Percentiles rank a stretch among this genome's conserved stretches.
These are phyloP conservation scores for Nymphalis urticae DNA, from an alignment of 2,888 invertebrate genomes.

Conservation along the genomic window DNA sequence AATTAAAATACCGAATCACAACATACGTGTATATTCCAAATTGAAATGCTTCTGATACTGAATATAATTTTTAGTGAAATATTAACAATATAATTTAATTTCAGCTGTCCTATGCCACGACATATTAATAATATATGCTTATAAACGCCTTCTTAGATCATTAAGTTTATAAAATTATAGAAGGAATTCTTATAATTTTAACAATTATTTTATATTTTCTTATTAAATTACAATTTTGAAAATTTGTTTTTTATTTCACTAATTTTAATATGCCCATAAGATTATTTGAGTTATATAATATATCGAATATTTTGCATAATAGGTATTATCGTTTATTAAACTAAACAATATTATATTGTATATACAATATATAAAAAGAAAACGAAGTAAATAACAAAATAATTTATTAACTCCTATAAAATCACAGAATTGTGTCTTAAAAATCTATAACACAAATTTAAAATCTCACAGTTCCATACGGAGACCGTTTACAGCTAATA, in stretches of 20 bases:
- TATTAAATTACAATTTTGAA: too few relatives aligned
- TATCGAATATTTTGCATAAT: too few relatives aligned
- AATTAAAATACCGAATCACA: too few relatives aligned
- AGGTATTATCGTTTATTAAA: too few relatives aligned
- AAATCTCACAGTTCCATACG: constrained; percentile 38
- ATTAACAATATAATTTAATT: constrained; percentile 31
- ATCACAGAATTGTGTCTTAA: constrained; percentile 2
- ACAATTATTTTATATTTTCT: too few relatives aligned
- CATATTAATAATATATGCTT: constrained; percentile 47
- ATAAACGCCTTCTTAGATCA: constrained; percentile 40
- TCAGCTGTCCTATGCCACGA: constrained; percentile 53
- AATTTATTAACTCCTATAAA: background rate
- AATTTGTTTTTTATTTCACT: too few relatives aligned
- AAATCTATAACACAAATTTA: constrained; percentile 1
- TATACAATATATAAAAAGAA: background rate
- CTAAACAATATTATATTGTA: background rate
- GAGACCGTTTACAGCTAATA: constrained; percentile 47
- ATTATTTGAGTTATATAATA: too few relatives aligned
- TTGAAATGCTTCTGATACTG: background rate
- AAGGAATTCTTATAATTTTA: background rate
- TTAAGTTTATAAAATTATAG: constrained; percentile 4
- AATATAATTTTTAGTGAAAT: background rate
- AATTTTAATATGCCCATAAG: too few relatives aligned
- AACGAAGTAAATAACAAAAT: background rate
- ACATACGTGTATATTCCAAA: background rate